Conservation (phyloP, 1,140 invertebrate species). For the Bombus breviceps region DNA sequence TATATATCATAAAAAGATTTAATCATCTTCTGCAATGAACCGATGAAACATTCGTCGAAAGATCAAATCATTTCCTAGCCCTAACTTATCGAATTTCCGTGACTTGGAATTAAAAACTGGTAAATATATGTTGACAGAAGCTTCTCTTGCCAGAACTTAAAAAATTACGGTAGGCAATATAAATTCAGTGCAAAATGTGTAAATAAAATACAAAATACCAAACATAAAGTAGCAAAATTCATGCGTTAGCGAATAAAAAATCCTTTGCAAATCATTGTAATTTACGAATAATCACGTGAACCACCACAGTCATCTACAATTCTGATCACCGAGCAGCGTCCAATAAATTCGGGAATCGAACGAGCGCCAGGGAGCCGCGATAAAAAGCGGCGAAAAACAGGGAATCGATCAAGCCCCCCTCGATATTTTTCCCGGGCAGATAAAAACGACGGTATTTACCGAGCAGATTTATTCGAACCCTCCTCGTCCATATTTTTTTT, state of each 20-base stretch:
- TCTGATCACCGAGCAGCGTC: no score
- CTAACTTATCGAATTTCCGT: no score
- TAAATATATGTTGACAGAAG: no score
- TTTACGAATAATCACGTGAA: neutral
- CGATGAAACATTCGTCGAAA: no score
- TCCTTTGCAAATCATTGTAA: neutral
- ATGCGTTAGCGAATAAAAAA: neutral
- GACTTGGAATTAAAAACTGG: no score
- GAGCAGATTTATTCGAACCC: slow-evolving; percentile 46
- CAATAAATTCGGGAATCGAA: slow-evolving; percentile 19
- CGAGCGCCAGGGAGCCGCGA: neutral
- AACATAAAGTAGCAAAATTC: neutral
- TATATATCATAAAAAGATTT: no score
- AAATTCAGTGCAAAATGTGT: neutral
- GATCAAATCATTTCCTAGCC: no score
- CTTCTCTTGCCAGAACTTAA: no score
- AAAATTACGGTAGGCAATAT: no score
- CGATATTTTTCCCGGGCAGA: slow-evolving; percentile 48
- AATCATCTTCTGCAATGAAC: no score
- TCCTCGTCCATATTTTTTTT: neutral
- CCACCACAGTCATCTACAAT: neutral
- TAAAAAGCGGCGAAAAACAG: neutral
- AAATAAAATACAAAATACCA: neutral
- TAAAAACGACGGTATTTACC: slow-evolving; percentile 60
- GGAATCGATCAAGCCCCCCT: neutral